Base-by-base conservation (phyloP, 2,888 invertebrate species). In the Dasysyrphus tricinctus region DNA sequence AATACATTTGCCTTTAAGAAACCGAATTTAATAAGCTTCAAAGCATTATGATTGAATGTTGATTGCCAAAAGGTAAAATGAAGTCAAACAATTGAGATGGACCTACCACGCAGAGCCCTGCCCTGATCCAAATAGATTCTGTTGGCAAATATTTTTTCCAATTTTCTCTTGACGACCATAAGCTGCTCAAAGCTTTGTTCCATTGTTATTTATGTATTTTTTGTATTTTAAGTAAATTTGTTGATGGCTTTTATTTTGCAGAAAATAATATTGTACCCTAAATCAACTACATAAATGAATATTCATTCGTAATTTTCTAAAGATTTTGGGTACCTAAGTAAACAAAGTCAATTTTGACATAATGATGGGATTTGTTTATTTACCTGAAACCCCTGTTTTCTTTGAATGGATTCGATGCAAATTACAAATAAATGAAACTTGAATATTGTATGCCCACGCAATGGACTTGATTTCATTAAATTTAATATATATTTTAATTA, bases 71-170 rank as follows among this genome's bases (percentile, higher is more conserved):
- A 69, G 69, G 59, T 51, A 39, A 56, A 57, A 61, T 9, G 61
- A 61, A 42, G 61, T 61, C 61, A 61, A 61, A 39, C 39, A 61
- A 61, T 61, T 61, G 24, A 14, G 24, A 61, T 61, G 42, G 39
- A 42, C 24, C 61, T 24, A n/a, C 42, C 19, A 14, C 54, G 24
- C 24, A 8, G 57, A 47, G 57, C 39, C 37, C 57, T 44, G 57
- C 39, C 37, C 57, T 44, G 44, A 59, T 65, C 61, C 70, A 80
- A 80, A 84, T 84, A 76, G 72, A 80, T 80, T 84, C 57, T 37
- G 56, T 51, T 84, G 29, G 37, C 24, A 80, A 80, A 72, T 76
- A 72, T 84, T 37, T 57, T 84, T 84, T 72, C 80, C 83, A 84
- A 80, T 80, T 84, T 84, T 76, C 70, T 67, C 24, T 65, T 49